Base-by-base conservation (phyloP, 2,113 vertebrate genomes). In the Tachysurus fulvidraco region DNA sequence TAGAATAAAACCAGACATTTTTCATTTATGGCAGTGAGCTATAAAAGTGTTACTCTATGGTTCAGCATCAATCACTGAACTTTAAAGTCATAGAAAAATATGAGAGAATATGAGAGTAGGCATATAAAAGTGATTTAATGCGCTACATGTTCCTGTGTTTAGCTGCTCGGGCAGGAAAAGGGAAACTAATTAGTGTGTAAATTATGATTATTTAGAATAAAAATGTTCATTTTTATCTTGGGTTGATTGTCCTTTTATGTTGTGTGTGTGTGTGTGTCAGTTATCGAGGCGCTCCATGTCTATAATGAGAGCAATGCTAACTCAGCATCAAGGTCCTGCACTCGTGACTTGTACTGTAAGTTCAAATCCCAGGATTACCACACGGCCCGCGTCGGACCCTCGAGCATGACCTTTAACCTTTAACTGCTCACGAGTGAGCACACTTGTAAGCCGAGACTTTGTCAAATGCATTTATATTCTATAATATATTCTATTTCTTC, bases 51-150 rank as follows among this genome's bases (percentile, higher is more conserved):
- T 71, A 17, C 50, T 55, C 9, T 71, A 14, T 28, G n/a, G 9
- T 55, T 83, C 82, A 36, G 19, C 64, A 83, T 83, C n/a, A 83
- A 83, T 83, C 82, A 71, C 28, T 36, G 44, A 71, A 83, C 50
- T 69, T 36, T 71, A 54, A 83, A 17, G 82, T 71, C n/a, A 69
- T 6, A 54, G 81, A 25, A 69, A 54, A 83, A 44, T 28, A 50
- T 50, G 46, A 25, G 28, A 52, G 50, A 71, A 83, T 71, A 71
- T 71, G 16, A 57, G 28, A 14, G 46, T 52, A 30, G 82, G 50
- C 50, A 36, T 71, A 36, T 83, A 71, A 83, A 83, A 54, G n/a
- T 83, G 82, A 83, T 71, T 83, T 55, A 83, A 1, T 71, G 50
- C 13, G 11, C 50, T 28, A 55, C 12, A 23, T 41, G 50, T 13